Evolutionary conservation across 2,113 vertebrate genomes (phyloP).

Genomic region (Zootoca vivipara): DNA sequence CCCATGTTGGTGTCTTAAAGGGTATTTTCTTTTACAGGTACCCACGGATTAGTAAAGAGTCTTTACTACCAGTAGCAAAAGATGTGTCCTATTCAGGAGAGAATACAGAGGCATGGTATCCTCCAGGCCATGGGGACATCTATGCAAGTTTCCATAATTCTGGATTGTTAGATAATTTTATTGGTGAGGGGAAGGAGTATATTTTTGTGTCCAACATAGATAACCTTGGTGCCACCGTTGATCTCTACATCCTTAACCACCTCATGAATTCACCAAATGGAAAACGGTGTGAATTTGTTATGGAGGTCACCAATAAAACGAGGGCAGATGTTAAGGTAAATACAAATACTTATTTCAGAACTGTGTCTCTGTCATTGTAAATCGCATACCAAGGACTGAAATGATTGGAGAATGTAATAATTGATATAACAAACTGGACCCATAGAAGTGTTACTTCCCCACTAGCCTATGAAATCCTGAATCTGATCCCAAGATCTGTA

Average conservation of each 20-base stretch:
- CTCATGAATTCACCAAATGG: slow-evolving; percentile 91
- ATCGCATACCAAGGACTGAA: background rate
- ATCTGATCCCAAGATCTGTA: background rate
- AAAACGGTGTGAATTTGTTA: slow-evolving; percentile 93
- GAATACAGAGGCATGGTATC: slow-evolving; percentile 93
- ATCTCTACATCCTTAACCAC: slow-evolving; percentile 95
- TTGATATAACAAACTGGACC: background rate
- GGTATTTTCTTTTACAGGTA: slow-evolving; percentile 78
- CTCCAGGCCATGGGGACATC: slow-evolving; percentile 94
- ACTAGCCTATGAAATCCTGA: background rate
- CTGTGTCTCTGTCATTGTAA: background rate
- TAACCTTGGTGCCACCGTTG: slow-evolving; percentile 96
- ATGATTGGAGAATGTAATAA: no score
- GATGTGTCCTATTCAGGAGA: slow-evolving; percentile 84
- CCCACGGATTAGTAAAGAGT: slow-evolving; percentile 95
- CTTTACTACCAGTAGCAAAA: slow-evolving; percentile 91
- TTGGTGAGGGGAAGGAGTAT: slow-evolving; percentile 92
- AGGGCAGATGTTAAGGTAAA: slow-evolving; percentile 95
- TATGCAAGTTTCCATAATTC: slow-evolving; percentile 95
- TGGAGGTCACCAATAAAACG: slow-evolving; percentile 99
- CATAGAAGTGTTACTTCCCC: background rate
- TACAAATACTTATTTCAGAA: background rate
- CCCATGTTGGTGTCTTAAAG: background rate
- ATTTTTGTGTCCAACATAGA: slow-evolving; percentile 99
- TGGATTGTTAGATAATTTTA: slow-evolving; percentile 88